Evolutionary conservation across 2,888 invertebrate genomes (phyloP).

Genomic region (Pristionchus exspectatus): DNA sequence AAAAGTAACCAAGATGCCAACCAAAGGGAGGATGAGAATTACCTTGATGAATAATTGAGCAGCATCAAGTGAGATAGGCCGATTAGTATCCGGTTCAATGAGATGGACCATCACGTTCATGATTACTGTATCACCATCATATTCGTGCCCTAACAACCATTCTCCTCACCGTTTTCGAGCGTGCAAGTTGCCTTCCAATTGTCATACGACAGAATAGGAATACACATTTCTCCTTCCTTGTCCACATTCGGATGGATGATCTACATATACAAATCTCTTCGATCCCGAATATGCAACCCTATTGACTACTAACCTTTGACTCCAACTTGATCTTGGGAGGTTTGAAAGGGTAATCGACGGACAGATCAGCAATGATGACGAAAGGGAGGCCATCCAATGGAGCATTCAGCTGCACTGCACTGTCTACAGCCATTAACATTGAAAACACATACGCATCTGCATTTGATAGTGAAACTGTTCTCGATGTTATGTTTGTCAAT

Average conservation of each 20-base stretch:
- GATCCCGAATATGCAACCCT: not conserved
- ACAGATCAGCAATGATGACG: constrained; percentile 27
- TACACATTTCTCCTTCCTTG: constrained; percentile 43
- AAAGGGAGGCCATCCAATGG: constrained; percentile 18
- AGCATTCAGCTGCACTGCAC: not conserved
- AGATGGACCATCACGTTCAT: constrained; percentile 39
- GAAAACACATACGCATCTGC: not conserved
- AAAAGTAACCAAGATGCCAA: too few relatives aligned
- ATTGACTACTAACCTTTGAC: not conserved
- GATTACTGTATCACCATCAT: constrained; percentile 2
- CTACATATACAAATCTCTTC: not conserved
- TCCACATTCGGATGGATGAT: constrained; percentile 52
- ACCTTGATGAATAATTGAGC: constrained; percentile 28
- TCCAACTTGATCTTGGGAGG: constrained; percentile 49
- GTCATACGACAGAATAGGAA: constrained; percentile 52
- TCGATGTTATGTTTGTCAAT: constrained; percentile 33
- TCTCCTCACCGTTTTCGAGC: constrained; percentile 24
- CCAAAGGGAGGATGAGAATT: too few relatives aligned
- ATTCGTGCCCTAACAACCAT: not conserved
- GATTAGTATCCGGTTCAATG: constrained; percentile 39
- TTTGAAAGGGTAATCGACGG: constrained; percentile 52
- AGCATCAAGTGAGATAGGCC: constrained; percentile 42
- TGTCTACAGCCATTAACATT: not conserved
- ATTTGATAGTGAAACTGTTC: constrained; percentile 36
- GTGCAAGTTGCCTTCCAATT: constrained; percentile 54